Percentiles rank a stretch among this genome's conserved stretches.
Evolutionary conservation across 2,797 vertebrate species (phyloP).

Genomic region (Pampus argenteus): DNA sequence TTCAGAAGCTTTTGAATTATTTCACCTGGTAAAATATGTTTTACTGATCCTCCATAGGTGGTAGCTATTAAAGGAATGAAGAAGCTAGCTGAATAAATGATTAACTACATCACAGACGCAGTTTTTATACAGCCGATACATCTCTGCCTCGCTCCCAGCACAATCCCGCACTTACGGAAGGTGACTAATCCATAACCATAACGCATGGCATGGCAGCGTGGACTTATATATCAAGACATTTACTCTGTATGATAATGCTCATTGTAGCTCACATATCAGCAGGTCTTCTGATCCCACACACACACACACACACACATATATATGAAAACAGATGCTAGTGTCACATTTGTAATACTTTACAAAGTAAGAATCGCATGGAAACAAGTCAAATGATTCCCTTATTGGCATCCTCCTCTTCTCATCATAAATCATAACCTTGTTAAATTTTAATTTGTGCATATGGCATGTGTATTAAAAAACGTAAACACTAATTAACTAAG

Average conservation of each 20-base stretch:
- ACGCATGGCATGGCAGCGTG: constrained; percentile 61
- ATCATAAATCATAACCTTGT: constrained; percentile 66
- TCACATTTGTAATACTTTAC: constrained; percentile 48
- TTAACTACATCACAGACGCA: constrained; percentile 74
- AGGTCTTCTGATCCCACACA: constrained; percentile 28
- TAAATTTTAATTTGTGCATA: constrained; percentile 69
- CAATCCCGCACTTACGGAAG: constrained; percentile 73
- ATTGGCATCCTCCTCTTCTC: constrained; percentile 52
- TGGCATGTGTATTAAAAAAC: constrained; percentile 67
- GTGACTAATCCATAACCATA: constrained; percentile 83
- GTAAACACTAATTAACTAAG: constrained; percentile 68
- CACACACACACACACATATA: background rate
- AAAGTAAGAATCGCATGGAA: constrained; percentile 38
- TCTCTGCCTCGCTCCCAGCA: constrained; percentile 77
- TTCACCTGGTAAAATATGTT: constrained; percentile 55
- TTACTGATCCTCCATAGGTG: constrained; percentile 44
- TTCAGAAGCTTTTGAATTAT: constrained; percentile 49
- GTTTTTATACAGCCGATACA: constrained; percentile 79
- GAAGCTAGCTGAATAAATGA: constrained; percentile 81
- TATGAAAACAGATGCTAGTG: constrained; percentile 54
- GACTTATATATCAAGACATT: constrained; percentile 70
- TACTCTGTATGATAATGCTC: constrained; percentile 75
- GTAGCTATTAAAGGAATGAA: constrained; percentile 67
- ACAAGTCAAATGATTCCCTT: constrained; percentile 51
- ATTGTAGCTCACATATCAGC: constrained; percentile 66